Evolutionary conservation across 2,113 vertebrate genomes (phyloP).

Genomic region (Epinephelus lanceolatus): DNA sequence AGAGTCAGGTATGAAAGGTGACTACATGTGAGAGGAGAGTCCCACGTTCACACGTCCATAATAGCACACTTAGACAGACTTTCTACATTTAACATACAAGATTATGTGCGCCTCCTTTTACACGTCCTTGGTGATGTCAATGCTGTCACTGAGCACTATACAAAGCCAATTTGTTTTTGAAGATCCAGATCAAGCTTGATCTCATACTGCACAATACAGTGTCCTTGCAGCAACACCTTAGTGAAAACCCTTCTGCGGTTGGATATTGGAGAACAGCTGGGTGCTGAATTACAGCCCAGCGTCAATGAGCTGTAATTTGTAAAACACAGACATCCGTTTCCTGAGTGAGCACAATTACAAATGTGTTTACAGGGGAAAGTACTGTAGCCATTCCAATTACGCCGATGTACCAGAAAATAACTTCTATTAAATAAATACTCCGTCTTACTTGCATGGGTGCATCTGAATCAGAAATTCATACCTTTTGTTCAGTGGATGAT

Average conservation of each 20-base stretch:
- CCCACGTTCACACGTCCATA: not conserved
- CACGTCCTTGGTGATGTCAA: conserved; percentile 16
- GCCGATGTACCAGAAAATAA: conserved; percentile 69
- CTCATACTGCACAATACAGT: not conserved
- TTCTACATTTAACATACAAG: not conserved
- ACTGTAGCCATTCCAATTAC: conserved; percentile 62
- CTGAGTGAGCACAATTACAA: conserved; percentile 56
- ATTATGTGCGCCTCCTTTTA: not conserved
- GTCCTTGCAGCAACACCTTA: not conserved
- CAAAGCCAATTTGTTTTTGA: conserved; percentile 1
- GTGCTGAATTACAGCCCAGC: conserved; percentile 1
- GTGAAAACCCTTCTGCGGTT: not conserved
- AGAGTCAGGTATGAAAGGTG: not conserved
- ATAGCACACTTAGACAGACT: not conserved
- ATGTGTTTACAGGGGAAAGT: conserved; percentile 60
- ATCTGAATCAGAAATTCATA: conserved; percentile 27
- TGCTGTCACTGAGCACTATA: not conserved
- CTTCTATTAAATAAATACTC: conserved; percentile 51
- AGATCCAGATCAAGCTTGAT: conserved; percentile 20
- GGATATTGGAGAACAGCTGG: conserved; percentile 13
- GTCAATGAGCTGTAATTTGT: conserved; percentile 35
- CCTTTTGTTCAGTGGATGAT: conserved; percentile 21
- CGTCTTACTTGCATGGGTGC: conserved; percentile 46
- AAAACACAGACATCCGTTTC: conserved; percentile 46
- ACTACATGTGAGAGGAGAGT: not conserved